Evolutionary conservation across 1,140 invertebrate species (phyloP), one percentile per base, ranked within the genome.

Genomic region (Pinna nobilis): DNA sequence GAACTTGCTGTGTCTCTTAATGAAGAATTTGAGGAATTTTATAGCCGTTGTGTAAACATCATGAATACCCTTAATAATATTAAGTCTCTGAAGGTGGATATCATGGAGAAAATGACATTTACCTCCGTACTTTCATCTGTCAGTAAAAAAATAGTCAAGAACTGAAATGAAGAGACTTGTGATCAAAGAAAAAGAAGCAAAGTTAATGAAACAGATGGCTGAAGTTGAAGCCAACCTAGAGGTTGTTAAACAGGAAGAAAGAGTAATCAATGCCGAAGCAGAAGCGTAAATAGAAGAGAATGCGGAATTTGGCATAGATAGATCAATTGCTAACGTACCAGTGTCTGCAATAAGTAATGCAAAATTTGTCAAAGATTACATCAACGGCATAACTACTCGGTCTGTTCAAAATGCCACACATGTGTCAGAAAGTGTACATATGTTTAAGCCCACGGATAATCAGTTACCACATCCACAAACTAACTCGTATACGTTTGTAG

Each of bases 211-310:
- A 41, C 33, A 63, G 39, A 63, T 23, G 37, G 25, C 37, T 20
- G 60, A 63, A 28, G 25, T 25, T 37, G 32, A 63, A n/a, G 60
- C 60, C 28, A 41, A 23, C 2, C 60, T 63, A 13, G 23, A 41
- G 25, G n/a, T 63, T 28, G 6, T 63, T 15, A 28, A 44, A 41
- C 28, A 37, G 9, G 60, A 63, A 25, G 23, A 44, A 41, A 39
- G 44, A 11, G 5, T 37, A 44, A 25, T n/a, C 15, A 39, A 63
- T 33, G 33, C 60, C 39, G 33, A 63, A 41, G 60, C 60, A 23
- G 60, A 63, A 11, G 35, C 44, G n/a, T 15, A 25, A 3, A 25
- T 25, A 5, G 15, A 5, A 20, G 3, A 41, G 9, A 11, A 33
- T 60, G 15, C 33, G 28, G 15, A 37, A 39, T 15, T 55, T n/a